phyloP scores from a whole-genome alignment of 2,113 vertebrate genomes.

The Pitta sordida region DNA sequence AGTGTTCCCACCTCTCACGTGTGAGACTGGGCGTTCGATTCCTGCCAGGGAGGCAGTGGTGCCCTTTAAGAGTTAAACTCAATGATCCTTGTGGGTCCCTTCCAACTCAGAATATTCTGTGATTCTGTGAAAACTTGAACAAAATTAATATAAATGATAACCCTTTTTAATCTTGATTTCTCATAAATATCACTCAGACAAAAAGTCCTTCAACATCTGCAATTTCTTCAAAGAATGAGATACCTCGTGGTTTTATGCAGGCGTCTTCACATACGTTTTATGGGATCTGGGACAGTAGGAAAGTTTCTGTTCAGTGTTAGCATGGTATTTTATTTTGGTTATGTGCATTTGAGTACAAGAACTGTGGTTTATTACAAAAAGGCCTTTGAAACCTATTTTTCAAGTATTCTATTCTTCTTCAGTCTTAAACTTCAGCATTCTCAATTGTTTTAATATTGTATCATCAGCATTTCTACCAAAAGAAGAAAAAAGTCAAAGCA shows the following conservation, averaged over 20 bases:
- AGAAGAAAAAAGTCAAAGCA: not conserved
- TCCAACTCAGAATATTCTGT: too few relatives aligned
- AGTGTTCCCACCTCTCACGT: too few relatives aligned
- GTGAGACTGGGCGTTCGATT: too few relatives aligned
- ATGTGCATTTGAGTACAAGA: not conserved
- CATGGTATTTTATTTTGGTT: not conserved
- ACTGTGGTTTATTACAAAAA: not conserved
- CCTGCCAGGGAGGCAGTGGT: too few relatives aligned
- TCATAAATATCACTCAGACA: not conserved
- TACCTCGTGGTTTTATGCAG: not conserved
- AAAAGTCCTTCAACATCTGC: not conserved
- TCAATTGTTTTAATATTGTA: not conserved
- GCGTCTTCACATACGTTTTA: not conserved
- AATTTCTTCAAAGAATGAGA: not conserved
- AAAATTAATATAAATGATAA: not conserved
- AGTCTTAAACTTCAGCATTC: not conserved
- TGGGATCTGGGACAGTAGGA: not conserved
- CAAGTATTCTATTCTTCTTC: not conserved
- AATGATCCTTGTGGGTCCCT: too few relatives aligned
- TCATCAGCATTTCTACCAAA: not conserved
- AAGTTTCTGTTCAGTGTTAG: not conserved
- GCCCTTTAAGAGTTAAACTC: too few relatives aligned
- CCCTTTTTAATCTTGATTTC: not conserved
- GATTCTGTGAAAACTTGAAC: too few relatives aligned
- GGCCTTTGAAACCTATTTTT: not conserved